Base-by-base conservation (phyloP, 2,888 invertebrate genomes). In the Sepiola atlantica region DNA sequence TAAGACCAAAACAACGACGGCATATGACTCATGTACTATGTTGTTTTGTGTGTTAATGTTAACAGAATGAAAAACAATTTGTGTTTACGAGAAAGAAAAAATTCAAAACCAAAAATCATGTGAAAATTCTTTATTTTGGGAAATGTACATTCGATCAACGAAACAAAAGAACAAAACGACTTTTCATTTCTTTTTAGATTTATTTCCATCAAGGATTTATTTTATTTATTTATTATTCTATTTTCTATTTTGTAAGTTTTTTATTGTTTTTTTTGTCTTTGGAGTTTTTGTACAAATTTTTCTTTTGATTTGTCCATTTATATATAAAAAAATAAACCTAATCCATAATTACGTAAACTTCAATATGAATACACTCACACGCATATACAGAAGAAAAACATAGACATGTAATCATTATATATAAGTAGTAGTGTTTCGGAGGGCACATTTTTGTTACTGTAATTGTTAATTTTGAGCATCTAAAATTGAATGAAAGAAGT, bases 201-300 rank as follows among this genome's bases (percentile, higher is more conserved):
- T 77, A 21, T 77, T 77, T 77, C n/a, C 16, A 77, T 32, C n/a
- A 77, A 77, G 77, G n/a, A 16, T n/a, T 77, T 77, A n/a, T 77
- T 77, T 77, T n/a, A n/a, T 77, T 77, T 32, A n/a, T 77, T n/a
- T 77, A n/a, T 45, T 45, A 45, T 45, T 45, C 45, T 45, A 45
- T n/a, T 77, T 77, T 77, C n/a, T 77, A 77, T 77, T 77, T 77
- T 77, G 77, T 77, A 32, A 77, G n/a, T n/a, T 32, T 77, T 77
- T 77, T 77, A n/a, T n/a, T 18, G 16, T n/a, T 16, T 32, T n/a
- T 77, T 32, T 77, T 14, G 16, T 32, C 12, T n/a, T 32, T 77
- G 14, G 32, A n/a, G 16, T 12, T 61, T 77, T 77, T 77, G n/a
- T 77, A 77, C 77, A 77, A 77, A 77, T 32, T 77, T 77, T n/a